Evolutionary conservation across 2,888 invertebrate genomes (phyloP), one percentile per base, ranked within the genome.

Genomic region (Hydriomena furcata): DNA sequence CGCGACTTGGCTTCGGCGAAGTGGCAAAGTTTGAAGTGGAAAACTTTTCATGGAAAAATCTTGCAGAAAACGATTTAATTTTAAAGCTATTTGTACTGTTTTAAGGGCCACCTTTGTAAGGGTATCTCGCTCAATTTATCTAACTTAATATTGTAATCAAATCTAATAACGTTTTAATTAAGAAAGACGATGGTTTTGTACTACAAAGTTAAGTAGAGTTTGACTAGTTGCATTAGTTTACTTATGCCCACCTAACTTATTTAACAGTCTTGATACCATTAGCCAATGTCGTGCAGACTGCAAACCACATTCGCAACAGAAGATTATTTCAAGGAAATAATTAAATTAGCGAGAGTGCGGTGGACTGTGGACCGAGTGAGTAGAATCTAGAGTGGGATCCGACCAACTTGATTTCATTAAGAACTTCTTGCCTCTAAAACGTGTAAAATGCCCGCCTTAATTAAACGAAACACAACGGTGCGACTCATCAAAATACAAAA

Each of bases 21-120:
- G 88, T 88, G 87, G 85, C 82, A 82, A 90, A 90, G 84, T 90
- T 89, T 84, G 77, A 87, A 90, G 89, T 90, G 86, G 88, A 87
- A 89, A 90, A 90, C 84, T 88, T 90, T 87, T 81, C 79, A 85
- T 81, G 84, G 82, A 79, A 84, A 85, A 87, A 87, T 87, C 87
- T 88, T 80, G 80, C 74, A 78, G 82, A 76, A 80, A 84, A 79
- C 85, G 85, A 87, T 90, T 87, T 84, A 84, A 87, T 87, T 86
- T 86, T 84, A 82, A 81, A 81, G 75, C 79, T 83, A 85, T 86
- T 85, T 85, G 84, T 84, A 81, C 82, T 75, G 81, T 80, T 83
- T 79, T 74, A 73, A 76, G 76, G 60, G 66, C 64, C 71, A 67
- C 66, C 57, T 70, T 67, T 73, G 68, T 75, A 58, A 41, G 58